These are phyloP conservation scores for Nothobranchius furzeri DNA, from an alignment of 2,113 vertebrate genomes.

Conservation along the genomic window DNA sequence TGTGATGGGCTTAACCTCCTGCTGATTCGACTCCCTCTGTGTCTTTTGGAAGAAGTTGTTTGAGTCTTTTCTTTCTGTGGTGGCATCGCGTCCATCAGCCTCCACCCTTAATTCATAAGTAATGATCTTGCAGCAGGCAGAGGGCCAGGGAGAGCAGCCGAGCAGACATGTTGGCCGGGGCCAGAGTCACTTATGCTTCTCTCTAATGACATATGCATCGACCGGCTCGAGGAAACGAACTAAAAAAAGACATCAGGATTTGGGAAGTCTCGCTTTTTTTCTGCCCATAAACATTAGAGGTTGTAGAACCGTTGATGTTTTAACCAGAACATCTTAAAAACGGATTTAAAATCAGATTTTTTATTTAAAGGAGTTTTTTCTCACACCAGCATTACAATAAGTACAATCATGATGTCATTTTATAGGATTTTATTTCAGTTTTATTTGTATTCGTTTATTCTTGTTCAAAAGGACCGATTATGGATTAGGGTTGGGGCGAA, in stretches of 20 bases:
- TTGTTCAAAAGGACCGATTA: too few species aligned
- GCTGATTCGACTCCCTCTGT: background rate
- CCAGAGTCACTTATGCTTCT: conserved; percentile 58
- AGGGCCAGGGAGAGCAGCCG: conserved; percentile 20
- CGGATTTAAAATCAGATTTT: too few species aligned
- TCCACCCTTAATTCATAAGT: conserved; percentile 70
- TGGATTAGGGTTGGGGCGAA: too few species aligned
- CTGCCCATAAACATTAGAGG: background rate
- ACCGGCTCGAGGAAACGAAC: conserved; percentile 26
- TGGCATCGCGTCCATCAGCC: conserved; percentile 45
- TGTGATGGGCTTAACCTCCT: background rate
- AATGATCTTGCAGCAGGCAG: conserved; percentile 64
- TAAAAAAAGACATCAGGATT: conserved; percentile 29
- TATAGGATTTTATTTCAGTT: too few species aligned
- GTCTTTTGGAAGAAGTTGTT: background rate
- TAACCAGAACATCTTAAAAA: too few species aligned
- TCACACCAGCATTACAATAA: too few species aligned
- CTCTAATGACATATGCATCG: conserved; percentile 62
- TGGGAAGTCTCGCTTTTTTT: background rate
- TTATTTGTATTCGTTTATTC: too few species aligned
- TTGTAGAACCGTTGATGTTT: background rate
- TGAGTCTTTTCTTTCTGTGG: background rate
- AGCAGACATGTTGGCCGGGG: conserved; percentile 68
- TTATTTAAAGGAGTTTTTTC: too few species aligned
- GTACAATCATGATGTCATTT: too few species aligned